Percentiles rank a stretch among this genome's conserved stretches.
Evolutionary conservation across 2,113 vertebrate species (phyloP).

Genomic region (Nanorana parkeri): DNA sequence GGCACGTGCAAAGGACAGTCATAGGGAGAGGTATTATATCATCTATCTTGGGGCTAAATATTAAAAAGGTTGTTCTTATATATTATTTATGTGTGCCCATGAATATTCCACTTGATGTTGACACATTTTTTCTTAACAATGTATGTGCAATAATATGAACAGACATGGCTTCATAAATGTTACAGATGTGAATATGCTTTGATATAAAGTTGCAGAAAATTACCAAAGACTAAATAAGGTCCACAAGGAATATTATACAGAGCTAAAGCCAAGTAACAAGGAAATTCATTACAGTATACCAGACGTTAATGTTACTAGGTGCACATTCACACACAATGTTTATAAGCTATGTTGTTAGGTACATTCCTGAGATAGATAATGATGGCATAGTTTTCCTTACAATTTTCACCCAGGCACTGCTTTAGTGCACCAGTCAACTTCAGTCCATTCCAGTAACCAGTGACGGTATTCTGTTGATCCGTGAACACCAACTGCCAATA

Average conservation of each 20-base stretch:
- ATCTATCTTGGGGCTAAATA: too few relatives aligned
- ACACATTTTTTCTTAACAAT: not conserved
- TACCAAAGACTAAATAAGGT: not conserved
- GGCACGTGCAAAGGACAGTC: too few relatives aligned
- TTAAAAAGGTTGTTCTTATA: not conserved
- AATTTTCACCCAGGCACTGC: too few relatives aligned
- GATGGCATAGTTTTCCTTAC: too few relatives aligned
- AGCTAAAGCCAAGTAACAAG: not conserved
- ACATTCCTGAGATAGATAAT: too few relatives aligned
- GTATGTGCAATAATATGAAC: not conserved
- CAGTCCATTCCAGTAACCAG: too few relatives aligned
- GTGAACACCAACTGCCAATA: too few relatives aligned
- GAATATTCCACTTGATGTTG: slow-evolving; percentile 13
- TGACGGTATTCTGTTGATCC: too few relatives aligned
- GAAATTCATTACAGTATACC: not conserved
- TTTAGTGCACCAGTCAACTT: too few relatives aligned
- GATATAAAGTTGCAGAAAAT: not conserved
- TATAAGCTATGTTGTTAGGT: too few relatives aligned
- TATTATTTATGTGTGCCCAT: slow-evolving; percentile 1
- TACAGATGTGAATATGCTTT: slow-evolving; percentile 5
- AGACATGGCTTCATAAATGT: not conserved
- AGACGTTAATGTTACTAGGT: not conserved
- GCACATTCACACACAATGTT: too few relatives aligned
- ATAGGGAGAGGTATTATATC: too few relatives aligned
- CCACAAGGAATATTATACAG: not conserved